Evolutionary conservation across 2,888 invertebrate species (phyloP).

Genomic region (Falcaria lacertinaria): DNA sequence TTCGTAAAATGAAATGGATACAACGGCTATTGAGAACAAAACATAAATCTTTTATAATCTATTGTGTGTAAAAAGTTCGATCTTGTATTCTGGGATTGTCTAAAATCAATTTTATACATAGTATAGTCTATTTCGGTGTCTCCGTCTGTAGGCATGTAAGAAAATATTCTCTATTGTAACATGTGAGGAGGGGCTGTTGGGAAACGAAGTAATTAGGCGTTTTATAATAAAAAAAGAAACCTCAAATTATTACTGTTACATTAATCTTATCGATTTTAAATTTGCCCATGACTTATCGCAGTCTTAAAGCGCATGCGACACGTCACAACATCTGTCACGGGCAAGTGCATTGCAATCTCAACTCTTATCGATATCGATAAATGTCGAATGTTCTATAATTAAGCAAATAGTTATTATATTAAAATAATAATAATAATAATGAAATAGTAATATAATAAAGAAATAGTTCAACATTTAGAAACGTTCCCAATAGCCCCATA

Average conservation of each 20-base stretch:
- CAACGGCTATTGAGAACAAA: constrained; percentile 41
- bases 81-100: constrained; percentile 79
- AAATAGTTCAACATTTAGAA: too few relatives aligned
- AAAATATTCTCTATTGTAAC: constrained; percentile 78
- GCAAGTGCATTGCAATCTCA: too few relatives aligned
- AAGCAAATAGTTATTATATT: constrained; percentile 2
- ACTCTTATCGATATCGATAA: neutral
- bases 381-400: too few relatives aligned
- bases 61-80: constrained; percentile 77
- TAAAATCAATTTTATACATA: constrained; percentile 63
- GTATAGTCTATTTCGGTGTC: constrained; percentile 67
- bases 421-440: too few relatives aligned
- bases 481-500: constrained; percentile 43
- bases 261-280: too few relatives aligned
- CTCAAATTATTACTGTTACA: too few relatives aligned
- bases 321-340: too few relatives aligned
- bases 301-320: too few relatives aligned
- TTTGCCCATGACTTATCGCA: too few relatives aligned
- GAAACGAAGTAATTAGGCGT: constrained; percentile 20
- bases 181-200: constrained; percentile 45
- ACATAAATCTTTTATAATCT: constrained; percentile 47
- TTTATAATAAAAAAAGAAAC: constrained; percentile 4
- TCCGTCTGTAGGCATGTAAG: constrained; percentile 63
- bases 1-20: constrained; percentile 28
- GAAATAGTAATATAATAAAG: too few relatives aligned